Percentiles rank a stretch among this genome's conserved stretches.
These are phyloP conservation scores for Myotis daubentonii DNA, from an alignment of 2,797 vertebrate genomes.

Conservation along the genomic window DNA sequence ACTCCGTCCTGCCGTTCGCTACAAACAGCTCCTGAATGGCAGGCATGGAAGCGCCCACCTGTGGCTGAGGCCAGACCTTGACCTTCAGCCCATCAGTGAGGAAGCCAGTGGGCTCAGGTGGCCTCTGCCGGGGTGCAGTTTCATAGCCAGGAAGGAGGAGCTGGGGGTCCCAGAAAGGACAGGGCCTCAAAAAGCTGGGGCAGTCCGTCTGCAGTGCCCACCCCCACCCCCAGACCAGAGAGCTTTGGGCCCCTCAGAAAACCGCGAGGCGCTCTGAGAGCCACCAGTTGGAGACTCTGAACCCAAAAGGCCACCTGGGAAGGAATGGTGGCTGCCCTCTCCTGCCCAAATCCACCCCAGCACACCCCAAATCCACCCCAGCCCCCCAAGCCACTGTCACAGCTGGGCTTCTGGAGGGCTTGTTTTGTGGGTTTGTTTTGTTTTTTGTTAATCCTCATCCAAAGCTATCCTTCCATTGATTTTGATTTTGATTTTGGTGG, in stretches of 20 bases:
- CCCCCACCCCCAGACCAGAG: conserved; percentile 37
- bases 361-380: conserved; percentile 21
- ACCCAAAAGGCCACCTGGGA: conserved; percentile 77
- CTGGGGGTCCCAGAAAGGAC: conserved; percentile 26
- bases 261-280: conserved; percentile 55
- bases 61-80: not conserved
- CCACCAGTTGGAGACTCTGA: conserved; percentile 51
- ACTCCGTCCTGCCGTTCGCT: conserved; percentile 61
- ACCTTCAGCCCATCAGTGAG: conserved; percentile 52
- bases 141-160: conserved; percentile 58
- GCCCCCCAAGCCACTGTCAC: not conserved
- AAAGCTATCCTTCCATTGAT: too few species aligned
- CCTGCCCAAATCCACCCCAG: conserved; percentile 39
- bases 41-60: conserved; percentile 27
- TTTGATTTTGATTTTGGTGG: too few species aligned
- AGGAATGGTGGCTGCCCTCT: conserved; percentile 38
- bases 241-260: conserved; percentile 35
- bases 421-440: too few species aligned
- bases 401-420: conserved; percentile 57
- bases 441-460: too few species aligned
- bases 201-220: conserved; percentile 13
- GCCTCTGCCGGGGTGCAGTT: conserved; percentile 58
- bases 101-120: conserved; percentile 68
- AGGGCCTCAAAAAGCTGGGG: conserved; percentile 48
- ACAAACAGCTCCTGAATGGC: conserved; percentile 51